Evolutionary conservation across 2,888 invertebrate species (phyloP).

Genomic region (Metacarcinus magister): DNA sequence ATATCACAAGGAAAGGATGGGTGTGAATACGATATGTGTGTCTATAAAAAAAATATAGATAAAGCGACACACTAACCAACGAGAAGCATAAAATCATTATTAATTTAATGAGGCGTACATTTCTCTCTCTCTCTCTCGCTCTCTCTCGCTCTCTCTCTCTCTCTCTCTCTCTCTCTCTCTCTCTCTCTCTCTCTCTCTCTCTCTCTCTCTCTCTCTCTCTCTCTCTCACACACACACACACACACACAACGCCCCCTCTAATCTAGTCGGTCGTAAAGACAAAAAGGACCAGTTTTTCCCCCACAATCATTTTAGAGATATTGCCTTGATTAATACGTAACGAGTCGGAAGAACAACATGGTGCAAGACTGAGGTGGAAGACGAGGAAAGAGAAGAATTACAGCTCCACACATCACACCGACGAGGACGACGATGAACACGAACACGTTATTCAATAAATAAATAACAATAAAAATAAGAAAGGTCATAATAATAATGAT

Average conservation of each 20-base stretch:
- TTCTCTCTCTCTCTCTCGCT: too few relatives aligned
- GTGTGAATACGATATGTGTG: too few relatives aligned
- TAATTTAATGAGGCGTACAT: too few relatives aligned
- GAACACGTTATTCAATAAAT: not conserved
- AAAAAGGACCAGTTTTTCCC: not conserved
- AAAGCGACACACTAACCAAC: too few relatives aligned
- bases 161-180: too few relatives aligned
- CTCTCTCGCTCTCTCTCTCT: too few relatives aligned
- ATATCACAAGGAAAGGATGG: too few relatives aligned
- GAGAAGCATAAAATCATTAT: too few relatives aligned
- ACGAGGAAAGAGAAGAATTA: not conserved
- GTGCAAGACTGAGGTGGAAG: not conserved
- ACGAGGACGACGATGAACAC: too few relatives aligned
- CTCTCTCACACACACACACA: not conserved
- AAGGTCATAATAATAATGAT: not conserved
- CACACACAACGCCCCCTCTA: not conserved
- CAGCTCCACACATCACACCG: not conserved
- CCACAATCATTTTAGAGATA: slow-evolving; percentile 35
- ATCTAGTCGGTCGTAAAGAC: not conserved
- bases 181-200: too few relatives aligned
- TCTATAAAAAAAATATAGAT: too few relatives aligned
- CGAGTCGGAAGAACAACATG: not conserved
- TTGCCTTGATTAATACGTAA: slow-evolving; percentile 33
- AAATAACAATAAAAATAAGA: not conserved
- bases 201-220: too few relatives aligned